Conservation (phyloP, 2,113 vertebrate genomes). For the Zosterops japonicus region DNA sequence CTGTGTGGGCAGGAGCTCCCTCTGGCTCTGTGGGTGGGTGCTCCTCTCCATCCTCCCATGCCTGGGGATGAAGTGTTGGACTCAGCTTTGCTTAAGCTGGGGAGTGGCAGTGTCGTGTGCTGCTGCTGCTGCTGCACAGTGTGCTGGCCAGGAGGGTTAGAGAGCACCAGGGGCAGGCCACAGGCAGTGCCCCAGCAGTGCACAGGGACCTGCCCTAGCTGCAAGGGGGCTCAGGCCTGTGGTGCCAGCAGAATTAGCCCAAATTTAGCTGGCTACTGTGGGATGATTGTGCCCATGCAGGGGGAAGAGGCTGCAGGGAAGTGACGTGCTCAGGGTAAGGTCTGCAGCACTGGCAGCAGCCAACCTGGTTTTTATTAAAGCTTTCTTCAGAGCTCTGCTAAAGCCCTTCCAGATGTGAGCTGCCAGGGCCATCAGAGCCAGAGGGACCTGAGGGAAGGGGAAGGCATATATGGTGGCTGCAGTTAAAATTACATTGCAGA, state of each 20-base stretch:
- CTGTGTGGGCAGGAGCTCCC: constrained; percentile 22
- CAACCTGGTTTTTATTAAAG: constrained; percentile 68
- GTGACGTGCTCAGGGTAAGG: background rate
- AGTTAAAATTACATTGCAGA: background rate
- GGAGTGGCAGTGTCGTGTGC: background rate
- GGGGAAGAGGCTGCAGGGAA: background rate
- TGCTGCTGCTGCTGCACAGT: background rate
- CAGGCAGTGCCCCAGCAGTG: fast-evolving
- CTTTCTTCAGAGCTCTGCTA: constrained; percentile 9
- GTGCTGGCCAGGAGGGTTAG: background rate
- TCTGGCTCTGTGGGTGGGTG: constrained; percentile 31
- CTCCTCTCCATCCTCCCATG: background rate
- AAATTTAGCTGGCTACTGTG: fast-evolving
- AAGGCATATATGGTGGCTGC: background rate
- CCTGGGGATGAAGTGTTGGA: background rate
- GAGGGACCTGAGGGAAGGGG: background rate
- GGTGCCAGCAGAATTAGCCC: background rate
- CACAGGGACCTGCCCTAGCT: background rate
- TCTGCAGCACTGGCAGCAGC: background rate
- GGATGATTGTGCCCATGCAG: fast-evolving
- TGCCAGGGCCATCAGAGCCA: background rate
- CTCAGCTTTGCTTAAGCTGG: fast-evolving
- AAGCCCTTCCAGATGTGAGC: constrained; percentile 69
- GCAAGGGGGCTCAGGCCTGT: background rate
- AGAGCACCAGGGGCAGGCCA: background rate